Evolutionary conservation across 1,140 invertebrate species (phyloP), one percentile per base, ranked within the genome.

Genomic region (Rhizoglyphus robini): DNA sequence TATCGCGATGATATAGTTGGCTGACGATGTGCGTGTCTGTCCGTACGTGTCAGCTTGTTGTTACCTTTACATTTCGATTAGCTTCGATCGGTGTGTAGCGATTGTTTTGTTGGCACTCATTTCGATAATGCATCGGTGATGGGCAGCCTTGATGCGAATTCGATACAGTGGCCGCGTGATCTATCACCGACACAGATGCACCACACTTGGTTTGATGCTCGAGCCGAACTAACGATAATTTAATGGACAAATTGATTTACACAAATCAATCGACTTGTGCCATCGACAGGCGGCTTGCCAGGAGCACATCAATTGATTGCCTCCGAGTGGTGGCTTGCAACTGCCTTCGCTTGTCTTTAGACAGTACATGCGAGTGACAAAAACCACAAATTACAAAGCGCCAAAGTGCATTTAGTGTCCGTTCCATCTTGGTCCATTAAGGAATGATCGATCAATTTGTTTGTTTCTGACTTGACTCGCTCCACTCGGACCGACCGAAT

Each of bases 161-260:
- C 8, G 36, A 11, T 41, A 41, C 36, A 41, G 36, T 41, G 36
- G 36, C 36, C 36, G 36, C 36, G 8, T 41, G 36, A 11, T 41
- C 36, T n/a, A 18, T 41, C 8, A 41, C 18, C 36, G 36, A 41
- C 36, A 41, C 36, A 18, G 8, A 41, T 41, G 8, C 18, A 18
- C 36, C 36, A 41, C 36, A 41, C 8, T 41, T 41, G 36, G 8
- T 41, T 41, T 8, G 36, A 18, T 27, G 15, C 2, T 11, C 29
- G 27, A 27, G 15, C 25, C 13, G 2, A 3, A 11, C 30, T 60
- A 60, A 60, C 27, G 58, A 60, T 60, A 60, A 60, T 60, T 60
- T 60, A 60, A 60, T 60, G 27, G 58, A 60, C 58, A 60, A 60
- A 60, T 60, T 60, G 58, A 60, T 60, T 32, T 60, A 15, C 27